Percentiles rank a stretch among this genome's conserved stretches.
Evolutionary conservation across 2,797 vertebrate species (phyloP).

Genomic region (Knipowitschia caucasica): DNA sequence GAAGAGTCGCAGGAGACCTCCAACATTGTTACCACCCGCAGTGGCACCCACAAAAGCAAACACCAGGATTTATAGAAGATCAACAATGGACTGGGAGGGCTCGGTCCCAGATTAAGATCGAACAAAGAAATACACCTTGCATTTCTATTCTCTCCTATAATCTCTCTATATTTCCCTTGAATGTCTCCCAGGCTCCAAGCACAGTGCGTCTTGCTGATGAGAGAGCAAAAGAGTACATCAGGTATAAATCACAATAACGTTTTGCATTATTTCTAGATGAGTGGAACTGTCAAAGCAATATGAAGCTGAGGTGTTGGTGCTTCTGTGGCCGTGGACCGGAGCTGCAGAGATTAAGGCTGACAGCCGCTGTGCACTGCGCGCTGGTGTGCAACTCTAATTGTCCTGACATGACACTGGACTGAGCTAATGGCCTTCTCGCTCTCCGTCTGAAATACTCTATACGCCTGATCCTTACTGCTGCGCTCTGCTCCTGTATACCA

Average conservation of each 20-base stretch:
- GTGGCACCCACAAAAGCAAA: conserved; percentile 87
- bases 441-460: conserved; percentile 53
- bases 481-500: conserved; percentile 22
- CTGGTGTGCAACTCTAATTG: conserved; percentile 84
- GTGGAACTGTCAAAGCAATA: conserved; percentile 98
- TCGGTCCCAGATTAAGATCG: conserved; percentile 3
- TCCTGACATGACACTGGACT: conserved; percentile 81
- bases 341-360: conserved; percentile 85
- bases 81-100: conserved; percentile 10
- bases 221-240: conserved; percentile 79
- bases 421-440: conserved; percentile 76
- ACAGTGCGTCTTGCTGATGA: conserved; percentile 67
- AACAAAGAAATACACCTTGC: conserved; percentile 21
- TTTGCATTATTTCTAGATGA: conserved; percentile 98
- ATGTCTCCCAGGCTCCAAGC: conserved; percentile 43
- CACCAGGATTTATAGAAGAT: conserved; percentile 84
- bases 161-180: conserved; percentile 35
- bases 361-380: conserved; percentile 79
- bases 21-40: conserved; percentile 79
- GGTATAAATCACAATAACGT: conserved; percentile 88
- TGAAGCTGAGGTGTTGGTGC: conserved; percentile 82
- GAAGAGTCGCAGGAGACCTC: conserved; percentile 75
- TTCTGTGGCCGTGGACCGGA: conserved; percentile 80
- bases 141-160: conserved; percentile 17
- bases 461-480: conserved; percentile 40